These are phyloP conservation scores for Leptopilina boulardi DNA, from an alignment of 1,140 invertebrate genomes.

Conservation along the genomic window DNA sequence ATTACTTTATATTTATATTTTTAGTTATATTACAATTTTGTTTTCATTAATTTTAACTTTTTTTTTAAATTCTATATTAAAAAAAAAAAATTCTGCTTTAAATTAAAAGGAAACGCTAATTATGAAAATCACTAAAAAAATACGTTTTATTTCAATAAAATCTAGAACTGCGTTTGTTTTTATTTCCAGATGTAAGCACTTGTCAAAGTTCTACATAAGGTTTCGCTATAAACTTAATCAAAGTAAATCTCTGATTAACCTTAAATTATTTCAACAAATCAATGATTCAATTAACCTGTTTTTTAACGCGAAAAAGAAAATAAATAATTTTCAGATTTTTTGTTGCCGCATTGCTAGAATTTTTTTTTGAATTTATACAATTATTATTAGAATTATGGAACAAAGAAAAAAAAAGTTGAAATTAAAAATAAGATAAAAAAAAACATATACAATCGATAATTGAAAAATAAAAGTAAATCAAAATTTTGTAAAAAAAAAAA, in stretches of 20 bases:
- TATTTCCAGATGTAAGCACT: neutral
- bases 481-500: neutral
- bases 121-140: neutral
- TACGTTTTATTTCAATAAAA: neutral
- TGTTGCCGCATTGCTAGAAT: no score
- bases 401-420: no score
- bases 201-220: neutral
- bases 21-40: no score
- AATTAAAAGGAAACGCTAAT: neutral
- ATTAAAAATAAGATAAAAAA: no score
- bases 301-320: neutral
- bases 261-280: neutral
- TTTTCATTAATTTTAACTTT: no score
- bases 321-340: no score
- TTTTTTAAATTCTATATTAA: no score
- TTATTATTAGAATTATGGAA: no score
- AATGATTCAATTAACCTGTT: neutral
- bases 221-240: neutral
- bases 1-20: no score
- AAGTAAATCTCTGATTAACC: slow-evolving; percentile 19
- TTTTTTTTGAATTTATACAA: no score
- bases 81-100: no score
- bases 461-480: neutral
- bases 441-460: neutral
- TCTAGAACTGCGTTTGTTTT: neutral